Conservation (phyloP, 1,140 invertebrate species). For the Eumaeus atala region DNA sequence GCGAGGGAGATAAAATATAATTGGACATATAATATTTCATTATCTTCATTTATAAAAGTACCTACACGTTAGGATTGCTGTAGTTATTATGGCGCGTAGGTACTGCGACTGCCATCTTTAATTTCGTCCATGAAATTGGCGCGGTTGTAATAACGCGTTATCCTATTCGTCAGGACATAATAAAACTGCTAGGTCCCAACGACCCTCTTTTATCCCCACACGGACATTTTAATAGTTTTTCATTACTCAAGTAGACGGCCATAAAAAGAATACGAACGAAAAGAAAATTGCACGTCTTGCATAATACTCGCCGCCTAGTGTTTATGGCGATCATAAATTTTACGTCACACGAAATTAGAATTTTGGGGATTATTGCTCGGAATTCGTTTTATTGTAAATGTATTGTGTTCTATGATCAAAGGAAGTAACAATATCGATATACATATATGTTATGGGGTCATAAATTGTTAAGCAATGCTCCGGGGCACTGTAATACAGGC, state of each 20-base stretch:
- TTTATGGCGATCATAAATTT: conserved; percentile 44
- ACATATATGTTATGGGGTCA: no score
- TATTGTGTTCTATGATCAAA: conserved; percentile 17
- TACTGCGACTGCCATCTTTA: conserved; percentile 47
- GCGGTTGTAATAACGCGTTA: conserved; percentile 51
- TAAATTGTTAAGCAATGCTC: no score
- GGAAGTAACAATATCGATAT: no score
- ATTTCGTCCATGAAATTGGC: conserved; percentile 47
- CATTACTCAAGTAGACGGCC: conserved; percentile 71
- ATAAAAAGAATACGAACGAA: conserved; percentile 61
- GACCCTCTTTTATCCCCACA: conserved; percentile 60
- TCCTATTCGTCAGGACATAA: conserved; percentile 49
- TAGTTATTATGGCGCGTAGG: conserved; percentile 23
- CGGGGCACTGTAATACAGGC: no score
- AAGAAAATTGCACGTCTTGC: conserved; percentile 70
- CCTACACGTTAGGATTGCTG: no score
- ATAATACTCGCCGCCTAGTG: conserved; percentile 51
- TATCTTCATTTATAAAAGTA: no score
- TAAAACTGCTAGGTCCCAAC: conserved; percentile 65
- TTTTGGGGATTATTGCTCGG: conserved; percentile 36
- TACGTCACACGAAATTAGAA: conserved; percentile 44
- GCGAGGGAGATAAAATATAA: no score
- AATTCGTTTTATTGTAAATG: conserved; percentile 17
- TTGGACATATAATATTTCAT: no score
- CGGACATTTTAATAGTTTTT: conserved; percentile 68